Evolutionary conservation across 1,140 invertebrate genomes (phyloP), one percentile per base, ranked within the genome.

Genomic region (Hermatobates lingyangjiaoensis): DNA sequence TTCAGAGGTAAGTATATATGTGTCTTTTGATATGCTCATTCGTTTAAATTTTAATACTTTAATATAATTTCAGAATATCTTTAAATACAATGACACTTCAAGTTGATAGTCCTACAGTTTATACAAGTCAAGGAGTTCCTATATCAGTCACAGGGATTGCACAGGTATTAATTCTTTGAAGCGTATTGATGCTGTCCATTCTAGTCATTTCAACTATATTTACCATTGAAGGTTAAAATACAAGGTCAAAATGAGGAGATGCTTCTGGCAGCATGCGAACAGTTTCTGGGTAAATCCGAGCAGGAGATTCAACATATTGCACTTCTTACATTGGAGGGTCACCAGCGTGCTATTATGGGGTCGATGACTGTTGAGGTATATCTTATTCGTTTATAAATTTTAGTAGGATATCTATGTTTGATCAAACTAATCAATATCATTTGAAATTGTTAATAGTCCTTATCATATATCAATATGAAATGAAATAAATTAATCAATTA

Each of bases 321-420:
- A 24, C 71, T 94, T 45, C 91, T 95, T 34, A 98, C 93, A 40
- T 69, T 98, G 21, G 93, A 98, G 70, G 93, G 93, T 56, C 93
- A 98, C 67, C 93, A 98, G 69, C 71, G 93, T 57, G 92, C 92
- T 53, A 97, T 97, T 52, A 98, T 98, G 92, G 93, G 93, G 7
- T 91, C 88, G 55, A 97, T 97, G 92, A 95, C 91, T 28, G 92
- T 98, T 12, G 92, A 96, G 73, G 80, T 82, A 68, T 57, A 56
- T 60, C 45, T 50, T n/a, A n/a, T n/a, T n/a, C n/a, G n/a, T n/a
- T n/a, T n/a, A n/a, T n/a, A n/a, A n/a, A n/a, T n/a, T n/a, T n/a
- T n/a, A n/a, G n/a, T n/a, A n/a, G n/a, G n/a, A n/a, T n/a, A n/a
- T n/a, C n/a, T n/a, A n/a, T n/a, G n/a, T n/a, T n/a, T n/a, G n/a